A percentile compares a stretch with the other conserved stretches of the same genome.
phyloP scores from a whole-genome alignment of 2,797 vertebrate species.

The Echeneis naucrates region DNA sequence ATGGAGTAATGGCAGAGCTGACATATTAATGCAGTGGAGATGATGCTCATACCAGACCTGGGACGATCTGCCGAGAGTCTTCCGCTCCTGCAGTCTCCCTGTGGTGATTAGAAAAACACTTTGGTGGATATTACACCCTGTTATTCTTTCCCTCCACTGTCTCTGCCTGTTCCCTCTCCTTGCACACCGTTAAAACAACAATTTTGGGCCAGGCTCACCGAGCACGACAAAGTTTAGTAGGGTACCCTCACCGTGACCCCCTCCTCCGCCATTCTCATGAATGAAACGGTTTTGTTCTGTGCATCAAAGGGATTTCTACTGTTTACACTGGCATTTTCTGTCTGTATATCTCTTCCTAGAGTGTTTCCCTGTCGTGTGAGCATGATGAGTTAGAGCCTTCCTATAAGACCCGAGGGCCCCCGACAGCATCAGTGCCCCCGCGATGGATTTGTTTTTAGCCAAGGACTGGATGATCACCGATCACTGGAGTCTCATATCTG shows the following conservation, averaged over 20 bases:
- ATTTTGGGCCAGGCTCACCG: conserved; percentile 63
- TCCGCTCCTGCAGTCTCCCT: conserved; percentile 72
- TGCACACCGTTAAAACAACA: conserved; percentile 77
- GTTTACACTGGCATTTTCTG: conserved; percentile 61
- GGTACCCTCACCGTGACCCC: conserved; percentile 58
- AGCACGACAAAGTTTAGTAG: conserved; percentile 62
- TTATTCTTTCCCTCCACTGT: conserved; percentile 78
- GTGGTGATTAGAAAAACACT: conserved; percentile 81
- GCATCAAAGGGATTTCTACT: conserved; percentile 65
- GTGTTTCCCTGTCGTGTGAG: conserved; percentile 29
- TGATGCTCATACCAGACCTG: conserved; percentile 74
- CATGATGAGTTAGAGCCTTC: conserved; percentile 20
- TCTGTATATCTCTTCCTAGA: conserved; percentile 34
- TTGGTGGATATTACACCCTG: conserved; percentile 76
- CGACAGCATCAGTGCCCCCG: conserved; percentile 45
- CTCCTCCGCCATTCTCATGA: conserved; percentile 50
- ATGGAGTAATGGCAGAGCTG: conserved; percentile 48
- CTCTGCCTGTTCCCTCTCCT: conserved; percentile 69
- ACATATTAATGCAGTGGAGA: conserved; percentile 68
- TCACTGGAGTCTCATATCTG: conserved; percentile 19
- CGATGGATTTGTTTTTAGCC: conserved; percentile 38
- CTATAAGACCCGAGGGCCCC: conserved; percentile 12
- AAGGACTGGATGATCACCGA: conserved; percentile 24
- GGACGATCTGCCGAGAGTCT: conserved; percentile 66
- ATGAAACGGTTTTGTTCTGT: conserved; percentile 58